Evolutionary conservation across 2,888 invertebrate genomes (phyloP), one percentile per base, ranked within the genome.

Genomic region (Panopea generosa): DNA sequence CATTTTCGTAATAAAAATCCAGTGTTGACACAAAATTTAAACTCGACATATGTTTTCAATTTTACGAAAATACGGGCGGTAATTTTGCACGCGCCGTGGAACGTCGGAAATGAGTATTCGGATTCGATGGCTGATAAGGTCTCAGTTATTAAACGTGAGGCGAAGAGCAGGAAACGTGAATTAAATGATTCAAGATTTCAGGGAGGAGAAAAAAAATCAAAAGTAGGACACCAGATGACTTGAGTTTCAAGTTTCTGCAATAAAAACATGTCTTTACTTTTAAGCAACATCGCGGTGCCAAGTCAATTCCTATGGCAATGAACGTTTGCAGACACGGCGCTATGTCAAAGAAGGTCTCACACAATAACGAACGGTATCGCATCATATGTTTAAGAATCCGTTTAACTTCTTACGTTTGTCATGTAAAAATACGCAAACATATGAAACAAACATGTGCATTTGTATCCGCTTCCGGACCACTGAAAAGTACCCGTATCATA

Each of bases 81-180:
- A 70, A 73, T 73, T 80, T 73, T 76, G 80, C 80, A 80, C 80
- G 80, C 80, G 80, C 70, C 80, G 29, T 33, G 59, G 49, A 59
- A 68, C 57, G 65, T 49, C 57, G 69, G 62, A 77, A 73, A 73
- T 77, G 69, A 60, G 77, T 69, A 68, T 61, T 69, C 47, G 65
- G 69, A 67, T 60, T 60, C 47, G 27, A 27, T 47, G 45, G 27
- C 38, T 52, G 79, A 79, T 79, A 79, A 75, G 69, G 69, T 77
- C 77, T 61, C 18, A 22, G 22, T 7, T 27, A 73, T 66, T 72
- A 67, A 73, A 67, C 67, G 52, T 43, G 67, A 52, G 60, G 20
- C 49, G 33, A 38, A 38, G 66, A 73, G n/a, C n/a, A n/a, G 66
- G 61, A 65, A 62, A 62, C 66, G 67, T 40, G 66, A 72, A 73